phyloP scores from a whole-genome alignment of 2,113 vertebrate genomes.

The Apistogramma diplotaenia region DNA sequence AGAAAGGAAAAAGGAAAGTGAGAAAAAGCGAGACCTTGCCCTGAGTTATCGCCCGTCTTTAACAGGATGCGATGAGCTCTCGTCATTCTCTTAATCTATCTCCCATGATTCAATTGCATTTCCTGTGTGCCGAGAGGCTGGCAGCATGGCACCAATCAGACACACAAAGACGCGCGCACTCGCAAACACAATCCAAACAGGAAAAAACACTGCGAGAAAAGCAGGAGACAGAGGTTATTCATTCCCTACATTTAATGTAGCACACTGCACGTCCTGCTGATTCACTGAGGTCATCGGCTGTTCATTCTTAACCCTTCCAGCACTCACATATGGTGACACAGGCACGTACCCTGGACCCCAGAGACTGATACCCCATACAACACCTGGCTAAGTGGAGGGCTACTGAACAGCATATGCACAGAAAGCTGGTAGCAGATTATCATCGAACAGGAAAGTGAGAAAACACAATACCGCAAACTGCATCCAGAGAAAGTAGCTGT shows the following conservation, averaged over 20 bases:
- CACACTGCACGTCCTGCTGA: constrained; percentile 20
- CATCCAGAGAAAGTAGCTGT: background rate
- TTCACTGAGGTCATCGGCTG: constrained; percentile 18
- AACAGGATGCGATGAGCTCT: constrained; percentile 73
- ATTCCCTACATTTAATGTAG: constrained; percentile 36
- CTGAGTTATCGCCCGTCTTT: constrained; percentile 61
- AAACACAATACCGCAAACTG: background rate
- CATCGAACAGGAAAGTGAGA: constrained; percentile 1
- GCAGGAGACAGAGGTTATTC: constrained; percentile 23
- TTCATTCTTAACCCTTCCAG: constrained; percentile 35
- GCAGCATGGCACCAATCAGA: constrained; percentile 45
- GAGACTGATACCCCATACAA: background rate
- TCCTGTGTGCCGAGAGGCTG: constrained; percentile 62
- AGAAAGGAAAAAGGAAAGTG: constrained; percentile 3
- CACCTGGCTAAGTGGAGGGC: background rate
- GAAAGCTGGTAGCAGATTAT: background rate
- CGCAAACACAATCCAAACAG: constrained; percentile 9
- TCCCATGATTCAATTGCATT: constrained; percentile 71
- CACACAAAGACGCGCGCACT: constrained; percentile 44
- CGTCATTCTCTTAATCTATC: constrained; percentile 68
- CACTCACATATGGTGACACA: constrained; percentile 21
- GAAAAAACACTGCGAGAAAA: constrained; percentile 17
- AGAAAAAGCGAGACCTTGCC: constrained; percentile 53
- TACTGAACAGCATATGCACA: background rate
- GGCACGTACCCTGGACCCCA: constrained; percentile 38